phyloP scores from a whole-genome alignment of 2,113 vertebrate species.

The Pitta sordida region DNA sequence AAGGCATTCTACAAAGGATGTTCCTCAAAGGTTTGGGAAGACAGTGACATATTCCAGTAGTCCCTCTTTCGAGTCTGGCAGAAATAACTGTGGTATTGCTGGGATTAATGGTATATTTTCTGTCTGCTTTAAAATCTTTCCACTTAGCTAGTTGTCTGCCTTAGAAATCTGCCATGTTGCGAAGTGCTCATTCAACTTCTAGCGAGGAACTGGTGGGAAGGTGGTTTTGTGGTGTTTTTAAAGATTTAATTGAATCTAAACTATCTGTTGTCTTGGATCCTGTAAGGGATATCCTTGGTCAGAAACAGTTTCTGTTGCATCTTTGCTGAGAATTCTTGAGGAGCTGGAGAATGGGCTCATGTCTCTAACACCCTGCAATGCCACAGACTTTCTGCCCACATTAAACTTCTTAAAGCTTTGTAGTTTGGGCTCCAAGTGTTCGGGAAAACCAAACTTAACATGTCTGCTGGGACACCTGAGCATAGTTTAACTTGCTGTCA shows the following conservation, averaged over 20 bases:
- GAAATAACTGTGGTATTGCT: background rate
- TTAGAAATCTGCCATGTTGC: background rate
- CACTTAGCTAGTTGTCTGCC: background rate
- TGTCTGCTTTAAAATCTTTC: background rate
- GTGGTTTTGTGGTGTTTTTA: background rate
- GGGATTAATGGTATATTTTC: background rate
- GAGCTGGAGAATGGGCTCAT: background rate
- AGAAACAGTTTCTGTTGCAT: background rate
- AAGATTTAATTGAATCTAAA: background rate
- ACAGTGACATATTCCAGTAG: background rate
- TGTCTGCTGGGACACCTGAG: background rate
- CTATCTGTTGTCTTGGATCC: background rate
- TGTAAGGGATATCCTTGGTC: background rate
- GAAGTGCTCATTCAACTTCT: background rate
- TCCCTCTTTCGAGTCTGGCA: background rate
- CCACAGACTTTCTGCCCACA: background rate
- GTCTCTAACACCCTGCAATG: background rate
- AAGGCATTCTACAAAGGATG: background rate
- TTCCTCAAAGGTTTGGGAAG: slow-evolving; percentile 2
- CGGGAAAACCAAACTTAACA: background rate
- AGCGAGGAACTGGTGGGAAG: background rate
- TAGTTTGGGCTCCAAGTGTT: background rate
- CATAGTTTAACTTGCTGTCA: background rate
- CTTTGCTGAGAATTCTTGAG: background rate
- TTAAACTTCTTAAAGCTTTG: background rate